Base-by-base conservation (phyloP, 2,888 invertebrate genomes). In the Polietes domitor region DNA sequence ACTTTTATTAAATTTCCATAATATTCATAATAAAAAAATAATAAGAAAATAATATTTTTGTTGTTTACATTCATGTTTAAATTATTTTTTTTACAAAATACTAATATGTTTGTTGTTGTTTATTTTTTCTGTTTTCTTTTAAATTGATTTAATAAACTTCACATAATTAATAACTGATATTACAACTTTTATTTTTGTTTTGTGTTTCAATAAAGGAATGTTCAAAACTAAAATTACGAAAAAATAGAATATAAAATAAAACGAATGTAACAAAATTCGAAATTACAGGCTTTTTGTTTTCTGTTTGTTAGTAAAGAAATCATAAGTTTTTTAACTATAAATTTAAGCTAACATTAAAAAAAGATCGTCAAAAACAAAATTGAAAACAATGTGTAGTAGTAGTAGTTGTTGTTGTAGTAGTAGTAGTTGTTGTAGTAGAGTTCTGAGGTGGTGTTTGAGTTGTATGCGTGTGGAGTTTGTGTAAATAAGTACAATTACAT, bases 401-500 rank as follows among this genome's bases (percentile, higher is more conserved):
- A 74, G 12, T 63, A 21, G 26, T n/a, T 21, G 9, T 26, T 5
- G 28, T 37, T 10, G 32, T 65, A 32, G 63, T 41, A 37, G 19
- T 12, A 37, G 24, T 32, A 37, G 12, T 17, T 21, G 55, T 50
- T 63, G 28, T 58, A 77, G 26, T 53, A 41, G 65, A 65, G 65
- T n/a, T 37, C 37, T 12, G 24, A 61, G n/a, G 47, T 37, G 55
- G 6, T 61, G 19, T n/a, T 55, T 61, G 26, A 61, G 28, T 73
- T 68, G 50, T 73, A 26, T 68, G 68, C 43, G 68, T 68, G 37
- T 65, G 41, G 21, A 24, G 21, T 24, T 53, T 53, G 41, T 61
- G 77, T 70, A 71, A 75, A 83, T 83, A 83, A 83, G 83, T 83
- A 83, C 80, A 77, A 77, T 77, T 77, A 80, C 74, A 74, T 70